These are phyloP conservation scores for Keiferia lycopersicella DNA, from an alignment of 2,888 invertebrate genomes.

Conservation along the genomic window DNA sequence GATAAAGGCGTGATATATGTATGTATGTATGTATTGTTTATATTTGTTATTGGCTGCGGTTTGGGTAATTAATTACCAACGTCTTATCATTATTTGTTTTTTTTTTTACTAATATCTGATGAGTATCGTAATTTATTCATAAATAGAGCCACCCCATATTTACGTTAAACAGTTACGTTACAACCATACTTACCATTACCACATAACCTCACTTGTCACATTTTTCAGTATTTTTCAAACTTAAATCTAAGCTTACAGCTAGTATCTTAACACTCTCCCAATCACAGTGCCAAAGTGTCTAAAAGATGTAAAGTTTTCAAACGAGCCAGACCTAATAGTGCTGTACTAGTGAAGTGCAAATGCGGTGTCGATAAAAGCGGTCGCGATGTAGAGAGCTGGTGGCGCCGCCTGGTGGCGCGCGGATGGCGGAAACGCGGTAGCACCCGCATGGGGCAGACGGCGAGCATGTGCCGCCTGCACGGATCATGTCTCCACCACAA, in stretches of 20 bases:
- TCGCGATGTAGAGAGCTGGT: conserved; percentile 38
- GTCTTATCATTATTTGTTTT: too few relatives aligned
- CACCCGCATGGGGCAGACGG: conserved; percentile 89
- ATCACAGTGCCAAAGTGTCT: conserved; percentile 33
- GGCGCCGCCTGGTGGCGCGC: conserved; percentile 50
- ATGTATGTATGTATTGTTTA: too few relatives aligned
- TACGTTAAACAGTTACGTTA: not conserved
- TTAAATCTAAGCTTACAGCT: conserved; percentile 3
- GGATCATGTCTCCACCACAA: conserved; percentile 88
- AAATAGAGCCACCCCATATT: too few relatives aligned
- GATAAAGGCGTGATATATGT: too few relatives aligned
- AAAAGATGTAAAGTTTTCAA: conserved; percentile 42
- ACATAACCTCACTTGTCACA: too few relatives aligned
- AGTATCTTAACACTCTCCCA: conserved; percentile 1
- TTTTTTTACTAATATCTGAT: too few relatives aligned
- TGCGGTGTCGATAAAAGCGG: conserved; percentile 46
- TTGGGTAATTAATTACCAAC: too few relatives aligned
- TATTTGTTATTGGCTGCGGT: too few relatives aligned
- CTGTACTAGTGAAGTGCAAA: conserved; percentile 56
- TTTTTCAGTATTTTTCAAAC: not conserved
- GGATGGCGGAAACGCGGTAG: conserved; percentile 73
- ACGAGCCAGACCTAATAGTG: conserved; percentile 41
- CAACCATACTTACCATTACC: not conserved
- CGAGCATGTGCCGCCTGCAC: conserved; percentile 91
- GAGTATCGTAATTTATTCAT: not conserved